These are phyloP conservation scores for Erebia epiphron DNA, from an alignment of 2,888 invertebrate species.

Conservation along the genomic window DNA sequence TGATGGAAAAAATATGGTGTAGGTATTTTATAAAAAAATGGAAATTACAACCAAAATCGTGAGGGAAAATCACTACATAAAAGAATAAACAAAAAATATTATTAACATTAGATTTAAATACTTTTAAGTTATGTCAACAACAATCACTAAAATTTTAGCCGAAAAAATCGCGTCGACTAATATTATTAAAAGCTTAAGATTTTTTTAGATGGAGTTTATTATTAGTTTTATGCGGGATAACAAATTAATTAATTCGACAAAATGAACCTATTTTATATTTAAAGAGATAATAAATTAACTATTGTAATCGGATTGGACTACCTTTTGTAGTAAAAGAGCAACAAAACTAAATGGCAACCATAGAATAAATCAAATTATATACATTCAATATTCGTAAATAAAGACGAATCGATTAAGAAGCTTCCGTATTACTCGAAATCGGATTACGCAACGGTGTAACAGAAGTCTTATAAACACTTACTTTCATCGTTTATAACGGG, in stretches of 20 bases:
- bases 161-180: not conserved
- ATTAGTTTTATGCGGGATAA: too few species aligned
- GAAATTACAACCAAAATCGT: too few species aligned
- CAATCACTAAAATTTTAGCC: not conserved
- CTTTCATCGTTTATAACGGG: slow-evolving; percentile 90
- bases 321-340: not conserved
- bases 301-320: not conserved
- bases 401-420: slow-evolving; percentile 6
- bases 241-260: too few species aligned
- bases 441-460: slow-evolving; percentile 45
- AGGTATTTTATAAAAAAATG: too few species aligned
- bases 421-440: slow-evolving; percentile 2
- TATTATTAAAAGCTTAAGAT: too few species aligned
- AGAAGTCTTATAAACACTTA: slow-evolving; percentile 76
- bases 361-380: not conserved
- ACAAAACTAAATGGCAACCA: not conserved
- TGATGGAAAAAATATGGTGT: not conserved
- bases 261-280: too few species aligned
- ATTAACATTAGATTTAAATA: not conserved
- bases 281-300: too few species aligned
- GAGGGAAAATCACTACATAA: not conserved
- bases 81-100: not conserved
- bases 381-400: slow-evolving; percentile 4
- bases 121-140: not conserved
- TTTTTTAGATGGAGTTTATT: too few species aligned